Evolutionary conservation across 2,113 vertebrate species (phyloP).

Genomic region (Pithys albifrons): DNA sequence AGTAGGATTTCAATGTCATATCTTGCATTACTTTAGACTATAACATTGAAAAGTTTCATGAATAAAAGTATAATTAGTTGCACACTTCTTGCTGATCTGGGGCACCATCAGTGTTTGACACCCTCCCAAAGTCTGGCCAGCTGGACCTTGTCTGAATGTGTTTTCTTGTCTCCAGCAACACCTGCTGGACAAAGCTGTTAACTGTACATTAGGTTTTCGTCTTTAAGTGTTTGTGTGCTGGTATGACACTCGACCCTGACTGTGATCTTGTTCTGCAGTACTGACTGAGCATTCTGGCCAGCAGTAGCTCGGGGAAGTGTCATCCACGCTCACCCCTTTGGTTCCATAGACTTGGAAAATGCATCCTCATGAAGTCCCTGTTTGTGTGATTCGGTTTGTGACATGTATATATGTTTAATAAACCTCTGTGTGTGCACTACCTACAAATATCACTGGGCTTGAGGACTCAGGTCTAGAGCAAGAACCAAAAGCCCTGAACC

Average conservation of each 20-base stretch:
- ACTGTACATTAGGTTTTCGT: not conserved
- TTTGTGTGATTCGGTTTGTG: not conserved
- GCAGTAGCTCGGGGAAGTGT: not conserved
- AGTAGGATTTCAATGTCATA: not conserved
- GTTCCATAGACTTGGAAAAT: not conserved
- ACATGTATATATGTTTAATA: not conserved
- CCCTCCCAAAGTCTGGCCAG: not conserved
- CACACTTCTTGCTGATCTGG: not conserved
- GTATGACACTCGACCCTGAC: not conserved
- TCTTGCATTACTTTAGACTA: not conserved
- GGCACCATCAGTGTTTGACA: not conserved
- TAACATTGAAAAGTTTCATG: not conserved
- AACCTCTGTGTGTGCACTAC: not conserved
- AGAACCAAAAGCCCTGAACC: not conserved
- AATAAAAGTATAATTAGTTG: not conserved
- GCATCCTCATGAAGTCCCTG: rapidly evolving
- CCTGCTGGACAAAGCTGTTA: conserved; percentile 28
- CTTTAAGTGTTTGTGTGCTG: not conserved
- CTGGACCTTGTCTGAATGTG: not conserved
- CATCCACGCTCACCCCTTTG: not conserved
- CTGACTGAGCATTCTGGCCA: not conserved
- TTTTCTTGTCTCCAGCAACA: conserved; percentile 50
- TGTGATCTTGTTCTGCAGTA: not conserved
- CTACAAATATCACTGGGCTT: not conserved
- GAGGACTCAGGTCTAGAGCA: not conserved